phyloP scores from a whole-genome alignment of 23 tunicate species.

The Styela clava region DNA sequence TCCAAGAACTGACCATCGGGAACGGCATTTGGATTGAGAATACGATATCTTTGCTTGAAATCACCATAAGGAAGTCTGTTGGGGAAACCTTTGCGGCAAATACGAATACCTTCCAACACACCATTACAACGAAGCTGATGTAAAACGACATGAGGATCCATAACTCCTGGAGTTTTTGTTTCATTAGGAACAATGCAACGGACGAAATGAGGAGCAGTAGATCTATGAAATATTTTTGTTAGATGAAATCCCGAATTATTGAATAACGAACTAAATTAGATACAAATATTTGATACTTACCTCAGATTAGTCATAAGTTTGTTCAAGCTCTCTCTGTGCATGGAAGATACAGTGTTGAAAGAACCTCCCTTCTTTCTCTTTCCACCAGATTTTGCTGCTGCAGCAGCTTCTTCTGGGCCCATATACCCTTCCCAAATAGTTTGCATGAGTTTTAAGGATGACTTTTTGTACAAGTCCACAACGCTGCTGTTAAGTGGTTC shows the following conservation, averaged over 20 bases:
- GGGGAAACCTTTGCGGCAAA: slow-evolving; percentile 99
- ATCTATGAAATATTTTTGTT: slow-evolving; percentile 25
- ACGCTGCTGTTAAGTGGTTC: slow-evolving; percentile 95
- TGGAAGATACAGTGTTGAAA: slow-evolving; percentile 90
- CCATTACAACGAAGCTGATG: slow-evolving; percentile 99
- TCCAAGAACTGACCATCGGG: slow-evolving; percentile 97
- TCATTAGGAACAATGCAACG: slow-evolving; percentile 99
- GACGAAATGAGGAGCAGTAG: slow-evolving; percentile 97
- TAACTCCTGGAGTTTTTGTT: slow-evolving; percentile 73
- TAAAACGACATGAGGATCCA: slow-evolving; percentile 93
- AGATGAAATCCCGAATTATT: not conserved
- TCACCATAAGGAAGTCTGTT: slow-evolving; percentile 96
- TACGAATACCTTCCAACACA: slow-evolving; percentile 99
- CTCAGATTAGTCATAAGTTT: slow-evolving; percentile 90
- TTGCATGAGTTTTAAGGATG: slow-evolving; percentile 77
- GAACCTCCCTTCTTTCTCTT: slow-evolving; percentile 97
- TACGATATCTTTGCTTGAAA: slow-evolving; percentile 94
- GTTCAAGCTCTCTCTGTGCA: slow-evolving; percentile 74
- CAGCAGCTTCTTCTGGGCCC: slow-evolving; percentile 54
- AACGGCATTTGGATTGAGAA: slow-evolving; percentile 83
- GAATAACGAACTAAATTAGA: not conserved
- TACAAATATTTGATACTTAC: slow-evolving; percentile 5
- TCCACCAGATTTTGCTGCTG: slow-evolving; percentile 88
- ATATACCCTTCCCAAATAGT: slow-evolving; percentile 41
- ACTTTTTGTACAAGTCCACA: slow-evolving; percentile 79